Conservation (phyloP, 2,113 vertebrate genomes). For the Semnornis frantzii region DNA sequence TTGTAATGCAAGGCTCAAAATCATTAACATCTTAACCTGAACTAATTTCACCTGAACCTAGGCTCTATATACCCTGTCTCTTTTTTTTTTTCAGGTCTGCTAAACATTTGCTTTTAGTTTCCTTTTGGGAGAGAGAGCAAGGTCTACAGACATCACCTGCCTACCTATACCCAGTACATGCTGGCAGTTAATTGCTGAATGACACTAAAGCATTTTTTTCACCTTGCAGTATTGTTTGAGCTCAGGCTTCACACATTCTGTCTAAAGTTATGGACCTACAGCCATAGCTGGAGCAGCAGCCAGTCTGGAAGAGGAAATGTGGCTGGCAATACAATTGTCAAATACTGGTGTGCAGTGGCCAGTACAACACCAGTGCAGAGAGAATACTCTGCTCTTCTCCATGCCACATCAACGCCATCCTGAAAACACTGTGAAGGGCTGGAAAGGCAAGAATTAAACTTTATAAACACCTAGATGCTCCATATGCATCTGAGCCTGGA, state of each 20-base stretch:
- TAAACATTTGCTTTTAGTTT: not conserved
- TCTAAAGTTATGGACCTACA: not conserved
- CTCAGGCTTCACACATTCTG: not conserved
- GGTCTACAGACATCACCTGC: not conserved
- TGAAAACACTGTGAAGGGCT: not conserved
- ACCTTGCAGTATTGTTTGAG: not conserved
- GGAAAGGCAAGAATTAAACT: not conserved
- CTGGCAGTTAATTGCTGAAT: not conserved
- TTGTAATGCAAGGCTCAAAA: not conserved
- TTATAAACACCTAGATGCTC: not conserved
- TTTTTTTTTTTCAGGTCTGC: not conserved
- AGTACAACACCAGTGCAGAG: not conserved
- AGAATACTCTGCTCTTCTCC: not conserved
- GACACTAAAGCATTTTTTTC: not conserved
- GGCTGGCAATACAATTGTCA: not conserved
- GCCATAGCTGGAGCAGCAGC: not conserved
- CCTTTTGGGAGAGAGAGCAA: not conserved
- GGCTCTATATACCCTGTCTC: not conserved
- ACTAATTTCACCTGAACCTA: not conserved
- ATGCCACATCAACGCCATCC: fast-evolving
- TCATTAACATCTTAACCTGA: not conserved
- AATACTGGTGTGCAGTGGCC: not conserved
- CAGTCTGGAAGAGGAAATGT: not conserved
- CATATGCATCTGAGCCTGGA: not conserved
- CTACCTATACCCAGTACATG: not conserved